These are phyloP conservation scores for Atherix ibis DNA, from an alignment of 2,888 invertebrate species.

Conservation along the genomic window DNA sequence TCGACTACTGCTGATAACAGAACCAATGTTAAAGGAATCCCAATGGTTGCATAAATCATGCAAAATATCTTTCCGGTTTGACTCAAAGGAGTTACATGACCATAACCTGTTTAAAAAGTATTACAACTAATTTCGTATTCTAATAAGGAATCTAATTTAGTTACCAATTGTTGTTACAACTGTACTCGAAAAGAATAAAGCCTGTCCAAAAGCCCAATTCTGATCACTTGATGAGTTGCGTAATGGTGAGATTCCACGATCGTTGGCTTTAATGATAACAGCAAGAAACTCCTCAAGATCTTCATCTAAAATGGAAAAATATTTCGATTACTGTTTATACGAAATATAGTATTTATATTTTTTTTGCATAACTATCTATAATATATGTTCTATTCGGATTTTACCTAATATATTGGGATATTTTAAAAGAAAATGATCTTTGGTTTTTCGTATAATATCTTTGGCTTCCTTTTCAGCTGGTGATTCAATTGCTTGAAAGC, in stretches of 20 bases:
- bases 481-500: slow-evolving; percentile 50
- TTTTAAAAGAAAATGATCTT: slow-evolving; percentile 39
- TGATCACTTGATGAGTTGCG: slow-evolving; percentile 62
- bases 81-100: slow-evolving; percentile 74
- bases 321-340: neutral
- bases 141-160: slow-evolving; percentile 7
- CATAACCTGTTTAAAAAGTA: slow-evolving; percentile 48
- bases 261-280: slow-evolving; percentile 56
- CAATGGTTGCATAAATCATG: slow-evolving; percentile 68
- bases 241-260: slow-evolving; percentile 60
- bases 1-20: slow-evolving; percentile 70
- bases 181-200: slow-evolving; percentile 74
- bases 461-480: slow-evolving; percentile 43
- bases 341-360: too few species aligned
- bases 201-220: slow-evolving; percentile 84
- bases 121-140: neutral
- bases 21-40: slow-evolving; percentile 75
- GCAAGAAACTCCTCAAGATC: slow-evolving; percentile 55
- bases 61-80: slow-evolving; percentile 77
- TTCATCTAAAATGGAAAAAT: slow-evolving; percentile 34
- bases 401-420: slow-evolving; percentile 49
- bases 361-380: too few species aligned
- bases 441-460: slow-evolving; percentile 35
- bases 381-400: too few species aligned
- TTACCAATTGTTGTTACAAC: slow-evolving; percentile 79